Evolutionary conservation across 2,113 vertebrate genomes (phyloP).

Genomic region (Fulica atra): DNA sequence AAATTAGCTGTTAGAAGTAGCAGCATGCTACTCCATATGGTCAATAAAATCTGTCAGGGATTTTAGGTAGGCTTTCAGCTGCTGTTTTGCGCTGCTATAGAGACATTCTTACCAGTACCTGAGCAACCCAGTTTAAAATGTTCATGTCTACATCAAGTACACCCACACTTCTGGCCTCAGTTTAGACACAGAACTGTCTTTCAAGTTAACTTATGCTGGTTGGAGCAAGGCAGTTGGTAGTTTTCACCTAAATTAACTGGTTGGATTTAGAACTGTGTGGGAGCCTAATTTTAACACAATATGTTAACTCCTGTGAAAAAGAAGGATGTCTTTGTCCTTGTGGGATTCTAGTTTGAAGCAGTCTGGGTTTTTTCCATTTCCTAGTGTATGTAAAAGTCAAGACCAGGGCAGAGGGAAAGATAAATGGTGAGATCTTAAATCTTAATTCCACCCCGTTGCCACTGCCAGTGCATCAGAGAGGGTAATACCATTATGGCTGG

Average conservation of each 20-base stretch:
- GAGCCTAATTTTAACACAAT: conserved; percentile 36
- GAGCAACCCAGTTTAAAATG: neutral
- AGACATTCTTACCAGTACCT: neutral
- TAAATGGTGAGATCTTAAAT: neutral
- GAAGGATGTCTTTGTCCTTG: neutral
- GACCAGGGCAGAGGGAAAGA: neutral
- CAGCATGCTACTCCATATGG: neutral
- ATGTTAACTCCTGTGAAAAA: conserved; percentile 29
- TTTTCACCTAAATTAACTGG: conserved; percentile 45
- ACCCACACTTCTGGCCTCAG: conserved; percentile 29
- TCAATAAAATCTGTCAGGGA: neutral
- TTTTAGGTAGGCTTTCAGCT: neutral
- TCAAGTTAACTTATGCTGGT: conserved; percentile 26
- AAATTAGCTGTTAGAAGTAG: neutral
- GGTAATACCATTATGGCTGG: neutral
- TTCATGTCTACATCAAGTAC: neutral
- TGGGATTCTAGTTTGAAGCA: conserved; percentile 3
- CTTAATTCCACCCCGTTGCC: neutral
- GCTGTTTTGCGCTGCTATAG: neutral
- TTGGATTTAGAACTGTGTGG: conserved; percentile 55
- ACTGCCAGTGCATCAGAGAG: neutral
- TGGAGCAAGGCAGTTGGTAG: conserved; percentile 16
- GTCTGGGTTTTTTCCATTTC: neutral
- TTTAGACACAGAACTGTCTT: conserved; percentile 7
- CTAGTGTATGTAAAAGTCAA: neutral